phyloP scores from a whole-genome alignment of 2,113 vertebrate genomes.

The Acrocephalus kingi region DNA sequence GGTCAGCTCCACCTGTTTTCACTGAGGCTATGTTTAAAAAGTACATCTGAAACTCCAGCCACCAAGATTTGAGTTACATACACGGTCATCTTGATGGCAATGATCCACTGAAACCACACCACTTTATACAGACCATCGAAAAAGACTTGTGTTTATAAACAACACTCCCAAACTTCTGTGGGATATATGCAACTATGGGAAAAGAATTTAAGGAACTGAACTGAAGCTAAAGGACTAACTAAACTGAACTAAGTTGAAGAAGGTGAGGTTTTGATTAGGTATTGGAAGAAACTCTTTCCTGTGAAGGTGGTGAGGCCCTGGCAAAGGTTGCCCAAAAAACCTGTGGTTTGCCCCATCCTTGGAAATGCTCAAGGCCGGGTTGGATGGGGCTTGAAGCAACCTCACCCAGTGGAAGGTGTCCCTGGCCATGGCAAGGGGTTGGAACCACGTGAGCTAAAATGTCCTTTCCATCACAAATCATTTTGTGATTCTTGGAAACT shows the following conservation, averaged over 20 bases:
- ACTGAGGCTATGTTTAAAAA: not conserved
- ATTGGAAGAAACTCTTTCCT: not conserved
- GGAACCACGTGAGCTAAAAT: not conserved
- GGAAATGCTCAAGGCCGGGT: fast-evolving
- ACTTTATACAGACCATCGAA: fast-evolving
- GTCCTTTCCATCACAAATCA: not conserved
- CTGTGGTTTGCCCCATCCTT: not conserved
- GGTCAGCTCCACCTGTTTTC: not conserved
- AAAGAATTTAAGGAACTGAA: not conserved
- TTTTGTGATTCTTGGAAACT: not conserved
- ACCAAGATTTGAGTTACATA: not conserved
- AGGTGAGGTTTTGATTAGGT: not conserved
- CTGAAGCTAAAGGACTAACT: not conserved
- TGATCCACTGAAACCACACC: not conserved
- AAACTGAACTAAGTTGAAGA: not conserved
- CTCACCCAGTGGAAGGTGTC: fast-evolving
- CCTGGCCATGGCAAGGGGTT: not conserved
- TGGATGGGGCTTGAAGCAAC: not conserved
- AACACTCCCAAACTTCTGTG: too few relatives aligned
- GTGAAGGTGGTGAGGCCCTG: not conserved
- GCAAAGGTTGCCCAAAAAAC: not conserved
- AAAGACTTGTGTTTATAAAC: fast-evolving
- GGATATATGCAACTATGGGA: fast-evolving
- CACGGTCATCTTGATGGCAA: fast-evolving
- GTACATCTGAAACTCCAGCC: not conserved